Evolutionary conservation across 2,888 invertebrate species (phyloP).

Genomic region (Pristionchus exspectatus): DNA sequence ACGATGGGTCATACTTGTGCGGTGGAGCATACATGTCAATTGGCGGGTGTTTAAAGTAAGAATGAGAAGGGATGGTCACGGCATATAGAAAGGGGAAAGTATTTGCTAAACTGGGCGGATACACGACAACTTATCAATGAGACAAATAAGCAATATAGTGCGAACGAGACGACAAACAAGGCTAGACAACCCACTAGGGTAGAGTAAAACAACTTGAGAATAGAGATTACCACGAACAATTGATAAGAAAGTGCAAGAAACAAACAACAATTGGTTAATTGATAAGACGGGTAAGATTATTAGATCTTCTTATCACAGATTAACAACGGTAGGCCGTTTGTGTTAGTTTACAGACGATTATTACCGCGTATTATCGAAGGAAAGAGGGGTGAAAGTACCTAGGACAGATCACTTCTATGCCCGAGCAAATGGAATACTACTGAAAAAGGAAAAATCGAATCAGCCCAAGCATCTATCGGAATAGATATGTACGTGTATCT

Average conservation of each 20-base stretch:
- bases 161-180: slow-evolving; percentile 1
- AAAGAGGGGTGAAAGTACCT: slow-evolving; percentile 8
- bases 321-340: slow-evolving; percentile 7
- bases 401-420: slow-evolving; percentile 3
- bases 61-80: slow-evolving; percentile 17
- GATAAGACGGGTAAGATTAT: slow-evolving; percentile 12
- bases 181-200: slow-evolving; percentile 41
- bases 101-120: neutral
- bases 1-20: slow-evolving; percentile 14
- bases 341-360: slow-evolving; percentile 31
- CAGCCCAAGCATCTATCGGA: slow-evolving; percentile 28
- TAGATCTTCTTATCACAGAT: slow-evolving; percentile 39
- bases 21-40: slow-evolving; percentile 9
- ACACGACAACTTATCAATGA: slow-evolving; percentile 11
- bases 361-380: neutral
- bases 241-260: neutral
- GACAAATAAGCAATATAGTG: neutral
- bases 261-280: neutral
- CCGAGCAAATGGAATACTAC: neutral
- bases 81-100: neutral
- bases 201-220: slow-evolving; percentile 34
- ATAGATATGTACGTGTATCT: slow-evolving; percentile 18
- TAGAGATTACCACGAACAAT: slow-evolving; percentile 1
- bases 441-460: neutral
- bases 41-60: slow-evolving; percentile 27